Base-by-base conservation (phyloP, 2,113 vertebrate genomes). In the Lonchura striata region DNA sequence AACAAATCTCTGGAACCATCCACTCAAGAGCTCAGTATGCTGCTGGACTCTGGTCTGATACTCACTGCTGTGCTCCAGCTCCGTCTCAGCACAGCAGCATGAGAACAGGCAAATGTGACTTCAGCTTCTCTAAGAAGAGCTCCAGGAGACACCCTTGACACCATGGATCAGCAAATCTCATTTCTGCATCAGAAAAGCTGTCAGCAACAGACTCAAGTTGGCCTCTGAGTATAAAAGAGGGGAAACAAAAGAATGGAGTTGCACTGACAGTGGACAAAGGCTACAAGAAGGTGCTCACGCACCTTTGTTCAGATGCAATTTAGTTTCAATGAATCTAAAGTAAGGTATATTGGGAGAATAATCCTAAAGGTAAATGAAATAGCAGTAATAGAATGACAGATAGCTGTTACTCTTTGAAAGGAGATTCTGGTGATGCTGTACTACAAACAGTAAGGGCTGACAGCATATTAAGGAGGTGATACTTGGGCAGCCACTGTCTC, bases 71-170 rank as follows among this genome's bases (percentile, higher is more conserved):
- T 28, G 28, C 37, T 52, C 16, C 12, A 5, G 11, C 42, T 88
- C 71, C 30, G 53, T 27, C 50, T 39, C 2, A 0, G 56, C 7
- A 42, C 1, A 1, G 52, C 9, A 54, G 9, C 18, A 21, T 3
- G 11, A 49, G 46, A 92, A 46, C 8, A 77, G 46, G 42, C 8
- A 92, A 90, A 83, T 0, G 0, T 50, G 35, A 17, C 4, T 7
- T 21, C 14, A 23, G 13, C 42, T 76, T 88, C 59, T 50, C 59
- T 50, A 14, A 42, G 70, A 74, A 24, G 37, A 42, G 13, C 37
- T 88, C n/a, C 42, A 74, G 41, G 20, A 59, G 42, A 91, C 7
- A 9, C 12, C 60, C n/a, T 77, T 61, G 42, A 21, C 30, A 42
- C 41, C 60, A 1, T 0, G 1, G 37, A 59, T 14, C 53, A 44